Evolutionary conservation across 2,888 invertebrate species (phyloP), one percentile per base, ranked within the genome.

Genomic region (Orthosia gothica): DNA sequence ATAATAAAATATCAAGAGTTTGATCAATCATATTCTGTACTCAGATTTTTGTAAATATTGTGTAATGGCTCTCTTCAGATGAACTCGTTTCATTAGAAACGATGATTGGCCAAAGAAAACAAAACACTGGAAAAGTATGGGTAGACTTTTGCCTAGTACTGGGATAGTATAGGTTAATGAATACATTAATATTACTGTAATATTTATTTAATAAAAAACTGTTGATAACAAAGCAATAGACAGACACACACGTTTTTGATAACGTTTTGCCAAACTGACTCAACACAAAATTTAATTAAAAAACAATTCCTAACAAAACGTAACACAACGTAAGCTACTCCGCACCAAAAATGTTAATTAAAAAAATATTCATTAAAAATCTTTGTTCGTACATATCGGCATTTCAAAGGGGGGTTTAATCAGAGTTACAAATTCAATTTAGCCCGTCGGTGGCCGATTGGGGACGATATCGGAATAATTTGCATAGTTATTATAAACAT

Each of bases 401-500:
- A 92, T 93, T 92, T 92, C 92, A 93, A 94, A 94, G 91, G 92
- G 92, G 93, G 91, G 91, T 93, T 95, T 95, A 95, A 96, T 95
- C 93, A 94, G 93, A 94, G 95, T 93, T 94, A 95, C 95, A 95
- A 96, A 96, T 96, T 96, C 93, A 96, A 96, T 96, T 95, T 95
- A 90, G 92, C 88, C 91, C 87, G 89, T 89, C 88, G 90, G 90
- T 89, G 90, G 90, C 91, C 93, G 93, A 94, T 95, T 94, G 93
- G 94, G 94, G 92, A 91, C 90, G 92, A 91, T 94, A 95, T 95
- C 93, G 93, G 93, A 93, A 94, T 93, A 93, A 96, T 96, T 96
- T 96, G 96, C 96, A 96, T 96, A 95, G 95, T 95, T 96, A 96
- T 96, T 95, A 95, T 96, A 95, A 95, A 95, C 96, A 95, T 92